Percentiles rank a stretch among this genome's conserved stretches.
Conservation (phyloP, 1,140 invertebrate species). For the Micrasema longulum region DNA sequence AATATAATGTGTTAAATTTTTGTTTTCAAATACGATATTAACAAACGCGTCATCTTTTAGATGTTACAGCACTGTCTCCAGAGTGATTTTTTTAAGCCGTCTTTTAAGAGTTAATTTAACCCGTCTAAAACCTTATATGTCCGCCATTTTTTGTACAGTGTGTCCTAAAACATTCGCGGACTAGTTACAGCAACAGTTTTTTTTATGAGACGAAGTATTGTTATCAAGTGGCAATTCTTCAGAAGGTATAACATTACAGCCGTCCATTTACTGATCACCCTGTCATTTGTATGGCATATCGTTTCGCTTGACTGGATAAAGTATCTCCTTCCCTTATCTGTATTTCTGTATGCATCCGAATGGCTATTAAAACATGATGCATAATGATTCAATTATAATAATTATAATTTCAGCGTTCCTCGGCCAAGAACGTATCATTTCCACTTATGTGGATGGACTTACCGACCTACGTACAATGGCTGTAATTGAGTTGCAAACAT, state of each 20-base stretch:
- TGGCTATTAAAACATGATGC: slow-evolving; percentile 16
- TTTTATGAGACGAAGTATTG: no score
- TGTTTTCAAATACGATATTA: no score
- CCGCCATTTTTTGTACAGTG: background rate
- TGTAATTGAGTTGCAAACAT: background rate
- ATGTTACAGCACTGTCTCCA: no score
- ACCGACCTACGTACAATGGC: background rate
- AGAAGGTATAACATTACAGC: slow-evolving; percentile 24
- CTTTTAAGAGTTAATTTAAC: no score
- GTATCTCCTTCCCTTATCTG: background rate
- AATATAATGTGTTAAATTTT: no score
- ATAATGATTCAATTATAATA: slow-evolving; percentile 28
- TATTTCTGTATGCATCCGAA: slow-evolving; percentile 4
- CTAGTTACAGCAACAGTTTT: no score
- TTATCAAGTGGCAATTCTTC: no score
- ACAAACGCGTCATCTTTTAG: no score
- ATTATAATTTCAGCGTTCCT: slow-evolving; percentile 10
- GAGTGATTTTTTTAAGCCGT: no score
- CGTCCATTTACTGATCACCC: no score
- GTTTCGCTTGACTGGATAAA: slow-evolving; percentile 11
- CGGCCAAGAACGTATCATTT: slow-evolving; percentile 10
- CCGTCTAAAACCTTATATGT: no score
- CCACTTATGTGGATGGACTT: background rate
- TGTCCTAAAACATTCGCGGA: slow-evolving; percentile 16
- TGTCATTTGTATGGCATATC: no score